A percentile compares a stretch with the other conserved stretches of the same genome.
Evolutionary conservation across 2,113 vertebrate species (phyloP).

Genomic region (Rana temporaria): DNA sequence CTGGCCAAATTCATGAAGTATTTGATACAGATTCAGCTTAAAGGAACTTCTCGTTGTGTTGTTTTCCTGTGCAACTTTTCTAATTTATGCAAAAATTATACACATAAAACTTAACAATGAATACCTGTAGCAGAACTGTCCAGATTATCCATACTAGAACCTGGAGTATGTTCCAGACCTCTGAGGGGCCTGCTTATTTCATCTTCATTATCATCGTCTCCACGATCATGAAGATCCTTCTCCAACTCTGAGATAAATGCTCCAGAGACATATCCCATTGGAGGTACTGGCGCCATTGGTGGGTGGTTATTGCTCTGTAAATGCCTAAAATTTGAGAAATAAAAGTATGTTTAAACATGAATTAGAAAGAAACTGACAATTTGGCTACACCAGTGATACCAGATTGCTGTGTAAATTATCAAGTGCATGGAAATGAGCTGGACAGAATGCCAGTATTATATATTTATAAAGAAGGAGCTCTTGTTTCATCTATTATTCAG

Average conservation of each 20-base stretch:
- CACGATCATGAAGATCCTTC: slow-evolving; percentile 91
- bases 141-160: slow-evolving; percentile 97
- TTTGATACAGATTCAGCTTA: too few species aligned
- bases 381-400: background rate
- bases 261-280: slow-evolving; percentile 94
- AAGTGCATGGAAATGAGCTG: slow-evolving; percentile 23
- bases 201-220: slow-evolving; percentile 90
- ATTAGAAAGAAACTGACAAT: background rate
- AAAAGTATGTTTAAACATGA: background rate
- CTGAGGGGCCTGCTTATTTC: slow-evolving; percentile 88
- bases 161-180: slow-evolving; percentile 92
- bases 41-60: too few species aligned
- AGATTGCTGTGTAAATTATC: slow-evolving; percentile 34
- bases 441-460: slow-evolving; percentile 1
- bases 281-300: slow-evolving; percentile 92
- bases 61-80: too few species aligned
- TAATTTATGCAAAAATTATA: too few species aligned
- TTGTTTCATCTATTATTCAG: slow-evolving; percentile 17
- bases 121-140: slow-evolving; percentile 97
- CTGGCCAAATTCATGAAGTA: too few species aligned
- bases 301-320: slow-evolving; percentile 91
- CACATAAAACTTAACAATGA: background rate
- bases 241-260: slow-evolving; percentile 96
- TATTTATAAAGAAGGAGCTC: slow-evolving; percentile 39
- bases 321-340: slow-evolving; percentile 79